phyloP scores from a whole-genome alignment of 23 tunicate species.

The Phallusia fumigata region DNA sequence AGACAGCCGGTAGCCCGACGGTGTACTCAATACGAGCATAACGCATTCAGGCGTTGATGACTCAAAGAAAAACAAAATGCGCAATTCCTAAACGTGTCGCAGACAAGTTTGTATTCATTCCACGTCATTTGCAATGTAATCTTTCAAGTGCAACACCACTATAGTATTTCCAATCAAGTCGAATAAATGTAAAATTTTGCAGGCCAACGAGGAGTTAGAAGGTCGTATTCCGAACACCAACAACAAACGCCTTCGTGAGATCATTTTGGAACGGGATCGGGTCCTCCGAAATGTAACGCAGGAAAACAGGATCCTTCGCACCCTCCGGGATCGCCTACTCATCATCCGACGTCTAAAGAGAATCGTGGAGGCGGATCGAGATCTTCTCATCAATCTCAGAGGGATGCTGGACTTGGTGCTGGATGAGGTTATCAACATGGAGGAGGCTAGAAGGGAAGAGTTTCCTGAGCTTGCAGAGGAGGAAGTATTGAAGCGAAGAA shows the following conservation, averaged over 20 bases:
- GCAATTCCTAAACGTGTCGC: no score
- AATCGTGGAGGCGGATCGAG: constrained; percentile 25
- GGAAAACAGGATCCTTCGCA: not conserved
- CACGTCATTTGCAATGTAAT: no score
- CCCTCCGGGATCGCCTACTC: constrained; percentile 7
- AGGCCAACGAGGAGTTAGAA: not conserved
- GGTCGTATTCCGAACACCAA: not conserved
- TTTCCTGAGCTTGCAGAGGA: not conserved
- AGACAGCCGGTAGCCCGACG: no score
- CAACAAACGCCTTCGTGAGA: not conserved
- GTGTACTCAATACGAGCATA: no score
- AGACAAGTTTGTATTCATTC: no score
- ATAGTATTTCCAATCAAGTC: not conserved
- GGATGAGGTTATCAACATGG: constrained; percentile 23
- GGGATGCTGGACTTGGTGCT: constrained; percentile 6
- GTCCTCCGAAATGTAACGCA: constrained; percentile 8
- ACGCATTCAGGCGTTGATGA: no score
- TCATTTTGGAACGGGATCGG: constrained; percentile 2
- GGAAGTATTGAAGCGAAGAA: constrained; percentile 3
- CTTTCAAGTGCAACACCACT: not conserved
- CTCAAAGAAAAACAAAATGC: no score
- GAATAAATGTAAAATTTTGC: not conserved
- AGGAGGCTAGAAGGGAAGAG: constrained; percentile 18
- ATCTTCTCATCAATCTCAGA: constrained; percentile 19
- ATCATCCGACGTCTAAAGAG: constrained; percentile 9